phyloP scores from a whole-genome alignment of 2,888 invertebrate species.

The Caenorhabditis virilis region DNA sequence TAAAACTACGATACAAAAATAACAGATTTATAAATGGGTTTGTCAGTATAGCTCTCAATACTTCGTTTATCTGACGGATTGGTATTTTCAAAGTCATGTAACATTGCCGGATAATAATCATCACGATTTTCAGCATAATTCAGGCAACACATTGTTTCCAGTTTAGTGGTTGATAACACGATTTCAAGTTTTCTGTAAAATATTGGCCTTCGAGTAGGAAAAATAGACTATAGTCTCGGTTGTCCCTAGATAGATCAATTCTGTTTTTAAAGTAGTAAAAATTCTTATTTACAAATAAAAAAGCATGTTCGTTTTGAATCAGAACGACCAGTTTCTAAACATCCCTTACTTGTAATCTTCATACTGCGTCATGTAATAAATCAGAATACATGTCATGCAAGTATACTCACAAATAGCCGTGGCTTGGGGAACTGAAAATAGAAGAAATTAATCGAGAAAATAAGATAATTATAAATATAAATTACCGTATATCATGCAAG shows the following conservation, averaged over 20 bases:
- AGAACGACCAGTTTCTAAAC: background rate
- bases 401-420: conserved; percentile 30
- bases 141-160: conserved; percentile 35
- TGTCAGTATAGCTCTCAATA: background rate
- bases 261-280: too few species aligned
- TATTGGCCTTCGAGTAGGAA: background rate
- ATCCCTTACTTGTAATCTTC: conserved; percentile 25
- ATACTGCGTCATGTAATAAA: conserved; percentile 19
- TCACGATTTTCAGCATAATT: conserved; percentile 5
- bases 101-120: conserved; percentile 29
- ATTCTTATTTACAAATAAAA: too few species aligned
- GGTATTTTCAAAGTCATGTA: conserved; percentile 17
- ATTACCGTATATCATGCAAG: conserved; percentile 10
- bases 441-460: conserved; percentile 6
- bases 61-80: background rate
- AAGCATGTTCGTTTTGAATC: too few species aligned
- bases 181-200: conserved; percentile 24
- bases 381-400: conserved; percentile 22
- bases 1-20: conserved; percentile 18
- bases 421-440: conserved; percentile 18
- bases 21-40: too few species aligned
- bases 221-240: background rate
- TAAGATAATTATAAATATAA: conserved; percentile 13
- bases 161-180: conserved; percentile 16
- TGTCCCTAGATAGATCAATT: background rate